Percentiles rank a stretch among this genome's conserved stretches.
Conservation (phyloP, 2,797 vertebrate genomes). For the Aplochiton taeniatus region DNA sequence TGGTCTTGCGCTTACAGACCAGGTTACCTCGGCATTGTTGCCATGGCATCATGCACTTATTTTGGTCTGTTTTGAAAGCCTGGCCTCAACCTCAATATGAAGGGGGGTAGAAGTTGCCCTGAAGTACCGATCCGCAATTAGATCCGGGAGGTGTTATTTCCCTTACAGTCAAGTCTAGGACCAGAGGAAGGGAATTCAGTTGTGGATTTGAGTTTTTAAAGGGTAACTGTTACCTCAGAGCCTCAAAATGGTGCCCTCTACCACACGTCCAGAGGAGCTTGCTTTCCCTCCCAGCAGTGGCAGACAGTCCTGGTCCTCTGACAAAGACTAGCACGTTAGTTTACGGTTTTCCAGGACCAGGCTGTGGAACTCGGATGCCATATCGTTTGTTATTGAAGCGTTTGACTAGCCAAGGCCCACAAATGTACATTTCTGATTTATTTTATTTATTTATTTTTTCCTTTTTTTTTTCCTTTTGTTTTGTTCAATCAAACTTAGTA, state of each 20-base stretch:
- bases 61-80: conserved; percentile 73
- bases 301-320: conserved; percentile 25
- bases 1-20: conserved; percentile 76
- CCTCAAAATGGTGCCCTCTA: conserved; percentile 61
- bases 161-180: conserved; percentile 54
- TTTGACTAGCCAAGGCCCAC: conserved; percentile 47
- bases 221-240: conserved; percentile 66
- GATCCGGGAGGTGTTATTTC: conserved; percentile 38
- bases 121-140: conserved; percentile 56
- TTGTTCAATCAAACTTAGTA: conserved; percentile 54
- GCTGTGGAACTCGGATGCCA: conserved; percentile 71
- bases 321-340: conserved; percentile 14
- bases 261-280: conserved; percentile 60
- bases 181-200: conserved; percentile 47
- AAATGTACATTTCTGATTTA: conserved; percentile 46
- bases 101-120: conserved; percentile 21
- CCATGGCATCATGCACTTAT: conserved; percentile 81
- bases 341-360: conserved; percentile 60
- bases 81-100: conserved; percentile 49
- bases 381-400: conserved; percentile 43
- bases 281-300: conserved; percentile 28
- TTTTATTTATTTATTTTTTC: too few species aligned
- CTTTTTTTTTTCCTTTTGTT: too few species aligned
- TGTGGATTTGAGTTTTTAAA: conserved; percentile 53
- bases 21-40: conserved; percentile 83